Evolutionary conservation across 1,140 invertebrate genomes (phyloP), one percentile per base, ranked within the genome.

Genomic region (Brachionus rubens): DNA sequence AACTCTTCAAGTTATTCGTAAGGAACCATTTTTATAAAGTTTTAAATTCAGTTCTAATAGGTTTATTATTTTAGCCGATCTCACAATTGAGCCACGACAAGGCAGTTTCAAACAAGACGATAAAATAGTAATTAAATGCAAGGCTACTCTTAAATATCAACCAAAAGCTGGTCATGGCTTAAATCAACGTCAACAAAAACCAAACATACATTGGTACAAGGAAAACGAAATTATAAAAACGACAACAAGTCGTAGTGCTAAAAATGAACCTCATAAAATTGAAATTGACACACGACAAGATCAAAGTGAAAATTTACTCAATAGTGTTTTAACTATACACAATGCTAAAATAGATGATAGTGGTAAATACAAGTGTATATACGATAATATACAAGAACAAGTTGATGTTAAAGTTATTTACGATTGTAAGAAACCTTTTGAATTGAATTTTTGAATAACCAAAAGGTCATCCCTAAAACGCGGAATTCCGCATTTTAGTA

Each of bases 341-440:
- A 72, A 72, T 26, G 68, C 68, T 12, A 54, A 72, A 21, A 21
- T 72, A 19, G 68, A 72, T 26, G 68, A 72, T 30, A 50, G 46
- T 19, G 68, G 68, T 4, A 72, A 72, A 50, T 72, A 72, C 30
- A 72, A 54, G 33, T 72, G 68, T 33, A 50, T 72, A 21, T 72
- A 72, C 24, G 68, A 72, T 21, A 72, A 72, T 50, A 54, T 72
- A 50, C 68, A 72, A 50, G 68, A 72, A 72, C 68, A 72, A 40
- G 68, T 72, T 16, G 68, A 48, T 40, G 68, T 72, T 14, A 72
- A 72, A 50, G 68, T 72, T 50, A 40, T 72, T 50, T 72, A 72
- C 30, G 68, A 72, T 41, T 72, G 68, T 72, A 72, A 52, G 68
- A 47, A 36, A 21, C 0, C 26, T 52, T 48, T 41, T 72, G n/a